A percentile compares a stretch with the other conserved stretches of the same genome.
These are phyloP conservation scores for Pygoscelis antarcticus DNA, from an alignment of 2,113 vertebrate species.

Conservation along the genomic window DNA sequence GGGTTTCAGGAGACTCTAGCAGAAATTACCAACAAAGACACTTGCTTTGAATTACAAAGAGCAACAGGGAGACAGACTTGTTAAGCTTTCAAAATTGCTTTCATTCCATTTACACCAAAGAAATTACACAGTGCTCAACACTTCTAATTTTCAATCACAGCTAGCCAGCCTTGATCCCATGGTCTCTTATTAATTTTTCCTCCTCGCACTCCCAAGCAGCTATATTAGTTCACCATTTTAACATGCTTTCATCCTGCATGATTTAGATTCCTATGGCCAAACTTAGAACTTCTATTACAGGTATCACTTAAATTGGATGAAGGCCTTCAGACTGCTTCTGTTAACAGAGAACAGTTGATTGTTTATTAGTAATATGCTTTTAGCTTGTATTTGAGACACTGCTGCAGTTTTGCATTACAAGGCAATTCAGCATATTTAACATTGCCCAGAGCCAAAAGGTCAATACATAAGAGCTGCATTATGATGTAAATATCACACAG, in stretches of 20 bases:
- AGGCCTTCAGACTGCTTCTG: neutral
- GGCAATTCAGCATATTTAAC: neutral
- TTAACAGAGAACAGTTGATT: neutral
- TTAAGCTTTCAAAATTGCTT: conserved; percentile 39
- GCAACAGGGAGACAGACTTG: neutral
- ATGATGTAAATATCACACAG: neutral
- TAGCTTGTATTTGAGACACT: neutral
- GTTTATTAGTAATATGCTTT: neutral
- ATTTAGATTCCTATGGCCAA: neutral
- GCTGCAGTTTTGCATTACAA: neutral
- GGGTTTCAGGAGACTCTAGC: neutral
- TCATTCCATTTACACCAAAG: conserved; percentile 20
- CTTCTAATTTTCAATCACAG: conserved; percentile 45
- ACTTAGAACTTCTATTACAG: neutral
- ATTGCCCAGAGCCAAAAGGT: neutral
- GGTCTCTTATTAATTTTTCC: conserved; percentile 19
- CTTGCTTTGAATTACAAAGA: conserved; percentile 42
- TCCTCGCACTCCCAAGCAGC: neutral
- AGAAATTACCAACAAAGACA: neutral
- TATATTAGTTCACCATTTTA: neutral
- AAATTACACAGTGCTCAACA: conserved; percentile 32
- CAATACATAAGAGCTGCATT: neutral
- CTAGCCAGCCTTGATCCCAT: neutral
- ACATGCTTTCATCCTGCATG: neutral
- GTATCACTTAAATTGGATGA: neutral